Evolutionary conservation across 2,113 vertebrate species (phyloP).

Genomic region (Atractosteus spatula): DNA sequence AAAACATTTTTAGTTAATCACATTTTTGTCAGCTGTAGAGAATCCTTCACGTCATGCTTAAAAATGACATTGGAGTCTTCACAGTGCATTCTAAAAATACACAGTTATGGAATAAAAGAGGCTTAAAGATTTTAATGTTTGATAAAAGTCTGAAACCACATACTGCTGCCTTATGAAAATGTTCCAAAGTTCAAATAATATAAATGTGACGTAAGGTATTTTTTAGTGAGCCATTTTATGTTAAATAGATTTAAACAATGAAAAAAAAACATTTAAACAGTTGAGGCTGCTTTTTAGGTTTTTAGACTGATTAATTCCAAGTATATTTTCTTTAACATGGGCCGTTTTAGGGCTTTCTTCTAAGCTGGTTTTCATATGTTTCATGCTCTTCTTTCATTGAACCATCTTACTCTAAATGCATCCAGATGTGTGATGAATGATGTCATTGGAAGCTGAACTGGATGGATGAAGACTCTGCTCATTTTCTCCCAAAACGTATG

Average conservation of each 20-base stretch:
- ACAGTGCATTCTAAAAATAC: too few relatives aligned
- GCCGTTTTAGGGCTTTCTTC: neutral
- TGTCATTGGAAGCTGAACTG: conserved; percentile 13
- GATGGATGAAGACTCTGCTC: neutral
- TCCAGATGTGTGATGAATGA: conserved; percentile 23
- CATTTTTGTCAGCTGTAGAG: too few relatives aligned
- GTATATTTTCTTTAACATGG: neutral
- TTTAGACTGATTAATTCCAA: neutral
- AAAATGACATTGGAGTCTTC: too few relatives aligned
- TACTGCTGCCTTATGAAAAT: too few relatives aligned
- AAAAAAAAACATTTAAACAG: too few relatives aligned
- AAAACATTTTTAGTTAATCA: too few relatives aligned
- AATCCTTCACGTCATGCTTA: too few relatives aligned
- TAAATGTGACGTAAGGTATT: neutral
- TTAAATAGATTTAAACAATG: too few relatives aligned
- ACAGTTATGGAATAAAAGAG: too few relatives aligned
- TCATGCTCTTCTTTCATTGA: neutral
- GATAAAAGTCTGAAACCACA: too few relatives aligned
- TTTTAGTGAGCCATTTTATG: too few relatives aligned
- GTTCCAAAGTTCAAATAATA: neutral
- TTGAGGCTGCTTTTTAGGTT: neutral
- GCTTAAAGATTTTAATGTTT: too few relatives aligned
- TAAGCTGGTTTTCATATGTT: conserved; percentile 20
- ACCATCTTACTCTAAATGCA: conserved; percentile 6
- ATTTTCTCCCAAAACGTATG: conserved; percentile 15